phyloP scores from a whole-genome alignment of 2,797 vertebrate species.

The Pelochelys cantorii region DNA sequence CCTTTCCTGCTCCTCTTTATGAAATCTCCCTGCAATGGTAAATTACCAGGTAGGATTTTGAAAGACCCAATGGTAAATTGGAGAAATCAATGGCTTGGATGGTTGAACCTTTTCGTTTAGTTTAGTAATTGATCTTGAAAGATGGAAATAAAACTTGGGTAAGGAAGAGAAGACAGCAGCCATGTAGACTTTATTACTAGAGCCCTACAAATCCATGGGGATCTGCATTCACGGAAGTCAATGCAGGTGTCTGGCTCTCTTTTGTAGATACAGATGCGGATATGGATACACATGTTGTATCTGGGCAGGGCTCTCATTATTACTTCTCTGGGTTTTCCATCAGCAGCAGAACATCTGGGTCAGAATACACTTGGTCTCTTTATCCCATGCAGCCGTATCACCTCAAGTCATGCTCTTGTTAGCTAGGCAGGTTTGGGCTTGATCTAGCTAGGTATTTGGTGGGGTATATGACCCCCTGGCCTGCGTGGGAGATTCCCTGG shows the following conservation, averaged over 20 bases:
- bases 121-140: neutral
- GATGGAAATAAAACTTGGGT: neutral
- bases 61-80: neutral
- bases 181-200: neutral
- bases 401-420: neutral
- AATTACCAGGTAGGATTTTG: neutral
- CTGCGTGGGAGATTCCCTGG: neutral
- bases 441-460: neutral
- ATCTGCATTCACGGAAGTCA: too few species aligned
- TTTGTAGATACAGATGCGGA: too few species aligned
- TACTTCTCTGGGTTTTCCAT: neutral
- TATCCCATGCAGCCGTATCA: neutral
- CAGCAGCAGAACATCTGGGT: neutral
- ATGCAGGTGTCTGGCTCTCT: too few species aligned
- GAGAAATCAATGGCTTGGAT: slow-evolving; percentile 8
- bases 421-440: neutral
- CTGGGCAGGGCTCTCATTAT: too few species aligned
- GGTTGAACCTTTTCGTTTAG: neutral
- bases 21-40: neutral
- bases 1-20: neutral
- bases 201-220: too few species aligned
- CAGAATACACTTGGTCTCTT: neutral
- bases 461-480: neutral
- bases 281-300: too few species aligned
- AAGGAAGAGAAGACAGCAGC: neutral